Conservation (phyloP, 2,797 vertebrate genomes). For the Fistularia commersonii region DNA sequence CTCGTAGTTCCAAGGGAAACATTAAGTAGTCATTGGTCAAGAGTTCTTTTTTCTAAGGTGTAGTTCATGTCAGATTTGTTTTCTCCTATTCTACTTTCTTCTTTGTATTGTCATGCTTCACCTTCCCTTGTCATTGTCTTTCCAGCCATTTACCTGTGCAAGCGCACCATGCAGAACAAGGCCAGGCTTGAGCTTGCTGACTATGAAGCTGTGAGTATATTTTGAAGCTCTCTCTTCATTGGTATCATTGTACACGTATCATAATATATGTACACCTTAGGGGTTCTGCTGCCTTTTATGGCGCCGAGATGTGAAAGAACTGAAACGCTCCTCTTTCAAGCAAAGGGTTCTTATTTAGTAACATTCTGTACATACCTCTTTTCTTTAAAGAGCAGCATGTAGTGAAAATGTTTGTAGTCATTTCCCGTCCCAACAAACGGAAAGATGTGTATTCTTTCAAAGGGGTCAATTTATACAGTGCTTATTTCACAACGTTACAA, state of each 20-base stretch:
- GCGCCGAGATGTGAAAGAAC: slow-evolving; percentile 8
- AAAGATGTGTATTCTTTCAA: slow-evolving; percentile 14
- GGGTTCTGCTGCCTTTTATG: not conserved
- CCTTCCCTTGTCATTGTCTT: slow-evolving; percentile 7
- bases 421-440: slow-evolving; percentile 19
- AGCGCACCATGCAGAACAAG: slow-evolving; percentile 98
- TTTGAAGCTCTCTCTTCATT: slow-evolving; percentile 15
- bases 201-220: slow-evolving; percentile 91
- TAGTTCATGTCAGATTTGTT: not conserved
- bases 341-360: slow-evolving; percentile 23
- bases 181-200: slow-evolving; percentile 92
- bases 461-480: slow-evolving; percentile 20
- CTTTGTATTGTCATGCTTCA: slow-evolving; percentile 9
- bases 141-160: slow-evolving; percentile 95
- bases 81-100: no score
- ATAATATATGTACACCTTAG: not conserved
- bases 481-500: slow-evolving; percentile 20
- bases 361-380: slow-evolving; percentile 17
- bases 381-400: slow-evolving; percentile 16
- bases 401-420: not conserved
- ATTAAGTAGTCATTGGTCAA: not conserved
- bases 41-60: not conserved
- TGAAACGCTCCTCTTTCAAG: slow-evolving; percentile 3
- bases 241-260: not conserved
- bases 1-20: not conserved